Evolutionary conservation across 2,797 vertebrate species (phyloP).

Genomic region (Ciconia nigra): DNA sequence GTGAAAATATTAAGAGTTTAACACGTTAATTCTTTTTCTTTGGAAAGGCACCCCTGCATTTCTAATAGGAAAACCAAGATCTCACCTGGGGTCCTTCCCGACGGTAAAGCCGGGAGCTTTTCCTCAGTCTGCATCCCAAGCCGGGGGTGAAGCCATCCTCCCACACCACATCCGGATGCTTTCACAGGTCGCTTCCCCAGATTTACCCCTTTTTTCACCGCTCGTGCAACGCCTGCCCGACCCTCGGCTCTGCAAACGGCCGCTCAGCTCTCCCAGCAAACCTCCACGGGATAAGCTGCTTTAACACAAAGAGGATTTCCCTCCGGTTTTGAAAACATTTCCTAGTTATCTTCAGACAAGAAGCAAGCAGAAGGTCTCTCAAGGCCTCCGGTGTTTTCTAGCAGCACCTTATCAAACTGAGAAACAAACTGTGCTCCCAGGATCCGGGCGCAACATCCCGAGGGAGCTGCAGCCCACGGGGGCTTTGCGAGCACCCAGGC

Average conservation of each 20-base stretch:
- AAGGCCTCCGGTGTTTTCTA: neutral
- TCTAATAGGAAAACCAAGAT: neutral
- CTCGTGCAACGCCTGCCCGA: rapidly evolving
- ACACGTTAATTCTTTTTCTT: neutral
- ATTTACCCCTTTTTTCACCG: neutral
- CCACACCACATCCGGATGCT: rapidly evolving
- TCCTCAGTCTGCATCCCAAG: neutral
- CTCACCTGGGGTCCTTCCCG: rapidly evolving
- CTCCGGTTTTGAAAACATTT: neutral
- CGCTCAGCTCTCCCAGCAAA: neutral
- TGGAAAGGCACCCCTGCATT: rapidly evolving
- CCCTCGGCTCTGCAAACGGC: neutral
- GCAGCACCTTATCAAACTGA: neutral
- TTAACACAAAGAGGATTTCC: conserved; percentile 37
- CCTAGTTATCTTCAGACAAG: neutral
- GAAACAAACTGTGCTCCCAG: neutral
- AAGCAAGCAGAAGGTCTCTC: neutral
- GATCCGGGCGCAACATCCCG: rapidly evolving
- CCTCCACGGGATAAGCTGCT: neutral
- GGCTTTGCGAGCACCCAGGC: rapidly evolving
- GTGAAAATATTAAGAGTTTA: neutral
- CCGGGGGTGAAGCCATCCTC: neutral
- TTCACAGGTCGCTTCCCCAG: neutral
- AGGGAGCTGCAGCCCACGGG: neutral
- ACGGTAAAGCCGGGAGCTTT: rapidly evolving